Evolutionary conservation across 2,113 vertebrate genomes (phyloP).

Genomic region (Dolichotis patagonum): DNA sequence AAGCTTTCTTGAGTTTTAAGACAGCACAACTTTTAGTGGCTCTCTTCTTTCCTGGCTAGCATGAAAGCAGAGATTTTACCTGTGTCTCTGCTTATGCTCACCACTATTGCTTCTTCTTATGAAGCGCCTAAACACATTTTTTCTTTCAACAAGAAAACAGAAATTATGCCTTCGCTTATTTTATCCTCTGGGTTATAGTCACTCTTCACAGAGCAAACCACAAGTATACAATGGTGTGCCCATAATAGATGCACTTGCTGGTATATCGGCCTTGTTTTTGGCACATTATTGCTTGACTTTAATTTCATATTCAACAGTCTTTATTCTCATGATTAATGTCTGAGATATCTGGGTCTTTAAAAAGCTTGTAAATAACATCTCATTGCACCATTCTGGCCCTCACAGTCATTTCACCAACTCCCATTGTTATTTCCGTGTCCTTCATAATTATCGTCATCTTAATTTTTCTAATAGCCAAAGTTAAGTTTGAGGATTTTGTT

Average conservation of each 20-base stretch:
- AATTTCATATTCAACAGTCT: constrained; percentile 65
- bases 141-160: constrained; percentile 46
- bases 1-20: constrained; percentile 34
- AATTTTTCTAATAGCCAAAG: constrained; percentile 6
- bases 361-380: constrained; percentile 50
- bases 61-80: background rate
- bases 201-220: constrained; percentile 65
- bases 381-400: constrained; percentile 51
- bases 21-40: background rate
- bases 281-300: constrained; percentile 83
- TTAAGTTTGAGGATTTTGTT: background rate
- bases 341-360: constrained; percentile 48
- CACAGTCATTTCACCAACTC: background rate
- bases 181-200: constrained; percentile 14
- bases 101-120: background rate
- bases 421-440: constrained; percentile 22
- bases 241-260: constrained; percentile 73
- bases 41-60: background rate
- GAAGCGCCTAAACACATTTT: background rate
- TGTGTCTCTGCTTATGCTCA: background rate
- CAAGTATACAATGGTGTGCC: constrained; percentile 58
- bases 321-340: constrained; percentile 65
- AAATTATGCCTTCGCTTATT: constrained; percentile 24
- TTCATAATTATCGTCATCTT: constrained; percentile 50
- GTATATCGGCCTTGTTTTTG: constrained; percentile 71